These are phyloP conservation scores for Pollachius pollachius DNA, from an alignment of 2,113 vertebrate genomes.

Conservation along the genomic window DNA sequence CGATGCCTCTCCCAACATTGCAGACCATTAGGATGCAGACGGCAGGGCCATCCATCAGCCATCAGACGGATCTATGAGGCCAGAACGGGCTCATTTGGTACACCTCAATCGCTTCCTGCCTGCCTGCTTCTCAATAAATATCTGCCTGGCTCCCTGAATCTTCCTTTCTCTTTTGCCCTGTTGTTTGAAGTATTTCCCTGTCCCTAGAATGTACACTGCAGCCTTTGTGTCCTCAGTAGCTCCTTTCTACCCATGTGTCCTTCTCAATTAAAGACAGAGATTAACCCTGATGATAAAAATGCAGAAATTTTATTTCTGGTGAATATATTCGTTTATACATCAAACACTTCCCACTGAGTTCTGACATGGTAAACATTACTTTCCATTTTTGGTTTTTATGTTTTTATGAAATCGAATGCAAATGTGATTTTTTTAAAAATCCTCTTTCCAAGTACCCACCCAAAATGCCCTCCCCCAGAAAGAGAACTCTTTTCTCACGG, in stretches of 20 bases:
- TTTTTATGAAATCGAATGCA: too few relatives aligned
- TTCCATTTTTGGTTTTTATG: too few relatives aligned
- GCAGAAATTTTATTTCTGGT: too few relatives aligned
- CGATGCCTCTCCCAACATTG: constrained; percentile 40
- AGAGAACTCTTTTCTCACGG: background rate
- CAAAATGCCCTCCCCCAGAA: background rate
- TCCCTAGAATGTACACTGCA: background rate
- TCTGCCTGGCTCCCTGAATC: background rate
- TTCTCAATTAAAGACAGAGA: too few relatives aligned
- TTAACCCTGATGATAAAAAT: too few relatives aligned
- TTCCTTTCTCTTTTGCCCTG: constrained; percentile 1
- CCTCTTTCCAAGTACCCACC: too few relatives aligned
- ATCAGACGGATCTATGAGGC: constrained; percentile 35
- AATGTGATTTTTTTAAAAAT: too few relatives aligned
- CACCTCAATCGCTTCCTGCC: constrained; percentile 20
- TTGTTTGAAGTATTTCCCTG: background rate
- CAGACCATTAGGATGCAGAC: constrained; percentile 51
- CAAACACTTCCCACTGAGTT: too few relatives aligned
- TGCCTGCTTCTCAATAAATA: constrained; percentile 24
- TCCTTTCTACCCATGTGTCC: too few relatives aligned
- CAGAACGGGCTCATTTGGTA: constrained; percentile 22
- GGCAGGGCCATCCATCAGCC: constrained; percentile 45
- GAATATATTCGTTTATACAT: too few relatives aligned
- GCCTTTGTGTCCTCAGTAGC: too few relatives aligned
- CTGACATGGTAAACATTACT: too few relatives aligned